phyloP scores from a whole-genome alignment of 2,888 invertebrate genomes.

The Nephrotoma flavescens region DNA sequence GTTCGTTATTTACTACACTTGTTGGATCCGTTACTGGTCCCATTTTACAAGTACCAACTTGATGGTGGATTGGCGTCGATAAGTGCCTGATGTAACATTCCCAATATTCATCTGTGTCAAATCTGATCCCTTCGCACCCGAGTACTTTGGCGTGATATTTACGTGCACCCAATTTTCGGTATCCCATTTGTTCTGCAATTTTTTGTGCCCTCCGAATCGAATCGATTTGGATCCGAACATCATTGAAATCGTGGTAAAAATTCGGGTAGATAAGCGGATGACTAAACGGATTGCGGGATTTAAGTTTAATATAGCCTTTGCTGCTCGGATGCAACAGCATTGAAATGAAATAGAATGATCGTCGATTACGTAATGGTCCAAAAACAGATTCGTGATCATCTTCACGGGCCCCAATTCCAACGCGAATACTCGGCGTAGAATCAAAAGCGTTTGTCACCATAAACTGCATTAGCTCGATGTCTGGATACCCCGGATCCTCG shows the following conservation, averaged over 20 bases:
- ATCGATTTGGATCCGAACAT: conserved; percentile 46
- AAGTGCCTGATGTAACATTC: conserved; percentile 50
- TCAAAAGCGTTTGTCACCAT: conserved; percentile 43
- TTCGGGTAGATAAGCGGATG: conserved; percentile 47
- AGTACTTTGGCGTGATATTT: conserved; percentile 44
- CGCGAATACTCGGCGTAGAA: conserved; percentile 20
- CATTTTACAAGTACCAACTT: conserved; percentile 45
- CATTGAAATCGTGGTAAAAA: conserved; percentile 43
- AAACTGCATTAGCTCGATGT: conserved; percentile 46
- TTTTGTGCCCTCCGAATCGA: conserved; percentile 45
- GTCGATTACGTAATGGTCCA: conserved; percentile 23
- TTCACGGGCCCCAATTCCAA: conserved; percentile 33
- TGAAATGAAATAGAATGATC: conserved; percentile 36
- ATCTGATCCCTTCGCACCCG: conserved; percentile 40
- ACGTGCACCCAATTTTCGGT: conserved; percentile 40
- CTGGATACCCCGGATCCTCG: conserved; percentile 38
- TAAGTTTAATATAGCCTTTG: conserved; percentile 41
- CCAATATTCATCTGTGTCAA: conserved; percentile 53
- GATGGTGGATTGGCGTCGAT: conserved; percentile 56
- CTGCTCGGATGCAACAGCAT: conserved; percentile 44
- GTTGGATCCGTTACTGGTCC: conserved; percentile 35
- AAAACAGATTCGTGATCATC: conserved; percentile 24
- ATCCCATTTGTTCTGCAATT: conserved; percentile 40
- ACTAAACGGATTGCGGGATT: conserved; percentile 36
- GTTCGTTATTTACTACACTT: conserved; percentile 39